phyloP scores from a whole-genome alignment of 2,888 invertebrate species.

The Hemistola chrysoprasaria region DNA sequence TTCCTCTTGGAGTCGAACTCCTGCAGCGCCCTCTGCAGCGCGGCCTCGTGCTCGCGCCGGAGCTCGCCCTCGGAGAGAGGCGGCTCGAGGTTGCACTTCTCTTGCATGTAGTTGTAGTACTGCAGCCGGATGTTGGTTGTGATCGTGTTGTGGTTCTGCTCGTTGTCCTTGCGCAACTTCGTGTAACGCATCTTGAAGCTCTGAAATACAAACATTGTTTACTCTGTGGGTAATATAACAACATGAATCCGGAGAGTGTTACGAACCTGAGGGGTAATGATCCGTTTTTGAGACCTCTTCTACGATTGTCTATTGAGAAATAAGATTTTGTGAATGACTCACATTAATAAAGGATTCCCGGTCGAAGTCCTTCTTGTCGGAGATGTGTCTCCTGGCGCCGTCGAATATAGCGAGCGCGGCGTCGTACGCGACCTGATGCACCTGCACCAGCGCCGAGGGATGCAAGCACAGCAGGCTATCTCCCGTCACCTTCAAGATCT shows the following conservation, averaged over 20 bases:
- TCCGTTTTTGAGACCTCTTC: too few relatives aligned
- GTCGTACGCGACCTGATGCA: slow-evolving; percentile 4
- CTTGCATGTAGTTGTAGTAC: slow-evolving; percentile 10
- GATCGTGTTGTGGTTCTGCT: slow-evolving; percentile 15
- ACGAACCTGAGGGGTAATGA: too few relatives aligned
- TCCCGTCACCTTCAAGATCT: not conserved
- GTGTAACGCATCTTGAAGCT: slow-evolving; percentile 11
- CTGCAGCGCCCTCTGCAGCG: slow-evolving; percentile 2
- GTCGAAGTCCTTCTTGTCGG: slow-evolving; percentile 1
- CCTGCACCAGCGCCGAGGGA: slow-evolving; percentile 1
- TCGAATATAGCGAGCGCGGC: slow-evolving; percentile 9
- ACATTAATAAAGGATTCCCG: slow-evolving; percentile 1
- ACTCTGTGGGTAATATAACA: too few relatives aligned
- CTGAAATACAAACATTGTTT: slow-evolving; percentile 5
- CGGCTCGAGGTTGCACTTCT: not conserved
- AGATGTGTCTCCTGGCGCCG: slow-evolving; percentile 4
- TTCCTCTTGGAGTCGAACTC: slow-evolving; percentile 8
- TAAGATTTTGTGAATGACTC: not conserved
- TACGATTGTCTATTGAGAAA: too few relatives aligned
- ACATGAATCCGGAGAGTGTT: too few relatives aligned
- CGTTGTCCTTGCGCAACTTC: slow-evolving; percentile 7
- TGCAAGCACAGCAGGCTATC: slow-evolving; percentile 14
- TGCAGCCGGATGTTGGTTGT: slow-evolving; percentile 6
- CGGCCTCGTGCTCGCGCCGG: slow-evolving; percentile 3
- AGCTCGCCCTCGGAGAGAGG: not conserved